Base-by-base conservation (phyloP, 1,140 invertebrate species). In the Neuroterus valhalla region DNA sequence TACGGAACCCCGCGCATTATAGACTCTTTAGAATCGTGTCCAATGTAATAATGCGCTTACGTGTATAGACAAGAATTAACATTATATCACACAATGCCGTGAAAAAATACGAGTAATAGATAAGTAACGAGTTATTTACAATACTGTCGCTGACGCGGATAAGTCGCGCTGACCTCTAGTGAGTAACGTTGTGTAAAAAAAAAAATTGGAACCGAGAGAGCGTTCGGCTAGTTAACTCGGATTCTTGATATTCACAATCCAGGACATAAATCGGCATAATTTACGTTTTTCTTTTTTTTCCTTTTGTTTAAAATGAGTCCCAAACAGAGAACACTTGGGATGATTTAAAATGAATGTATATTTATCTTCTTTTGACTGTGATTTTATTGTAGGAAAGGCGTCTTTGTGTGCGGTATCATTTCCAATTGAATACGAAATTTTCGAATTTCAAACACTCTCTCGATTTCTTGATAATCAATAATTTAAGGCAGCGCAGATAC, bases 21-120 rank as follows among this genome's bases (percentile, higher is more conserved):
- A 86, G 81, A 84, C 80, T 85, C 76, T 83, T 86, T 87, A 87
- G 82, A 82, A 86, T 86, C 82, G 80, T 84, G 84, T 84, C 86
- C 81, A 82, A 82, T 81, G 85, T 86, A 81, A 86, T 85, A 87
- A 87, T 86, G 83, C 87, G 87, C 86, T 89, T 88, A 85, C 78
- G 77, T 89, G 85, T 88, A 87, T 88, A 88, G 84, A 87, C 75
- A 76, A 85, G 78, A 84, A 68, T 82, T 86, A 79, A 72, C 75
- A 80, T 43, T 82, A 81, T 86, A 84, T 84, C 79, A 83, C 81
- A 84, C 78, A 78, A 78, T 82, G 75, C 78, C 79, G 71, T 74
- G 77, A 80, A 67, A 68, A 78, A 69, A 81, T 70, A 79, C 67
- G 73, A 72, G 82, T 82, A 81, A 75, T 72, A 82, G 75, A 84